Percentiles rank a stretch among this genome's conserved stretches.
Evolutionary conservation across 2,888 invertebrate genomes (phyloP).

Genomic region (Axea sp.): DNA sequence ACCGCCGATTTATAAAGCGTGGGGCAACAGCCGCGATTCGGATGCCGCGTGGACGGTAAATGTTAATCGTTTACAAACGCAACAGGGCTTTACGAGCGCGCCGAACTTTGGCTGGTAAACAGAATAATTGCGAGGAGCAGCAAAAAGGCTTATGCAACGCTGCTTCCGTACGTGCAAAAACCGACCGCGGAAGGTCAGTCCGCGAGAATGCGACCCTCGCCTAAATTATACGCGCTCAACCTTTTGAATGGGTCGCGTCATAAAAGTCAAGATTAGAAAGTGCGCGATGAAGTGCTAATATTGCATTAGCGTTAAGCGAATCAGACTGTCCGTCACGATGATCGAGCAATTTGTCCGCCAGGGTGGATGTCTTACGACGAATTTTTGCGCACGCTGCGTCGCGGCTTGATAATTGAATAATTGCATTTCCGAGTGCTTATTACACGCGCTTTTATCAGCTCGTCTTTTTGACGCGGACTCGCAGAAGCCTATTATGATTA

Average conservation of each 20-base stretch:
- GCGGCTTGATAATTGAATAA: slow-evolving; percentile 67
- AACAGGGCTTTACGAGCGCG: slow-evolving; percentile 13
- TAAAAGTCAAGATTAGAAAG: slow-evolving; percentile 52
- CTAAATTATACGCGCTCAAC: slow-evolving; percentile 46
- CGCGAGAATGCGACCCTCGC: slow-evolving; percentile 26
- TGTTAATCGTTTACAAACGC: slow-evolving; percentile 17
- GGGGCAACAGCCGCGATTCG: neutral
- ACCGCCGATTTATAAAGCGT: slow-evolving; percentile 10
- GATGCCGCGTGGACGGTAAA: slow-evolving; percentile 17
- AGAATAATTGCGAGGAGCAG: neutral
- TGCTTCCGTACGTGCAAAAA: slow-evolving; percentile 32
- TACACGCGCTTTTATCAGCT: slow-evolving; percentile 65
- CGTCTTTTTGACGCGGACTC: slow-evolving; percentile 6
- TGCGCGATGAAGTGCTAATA: slow-evolving; percentile 45
- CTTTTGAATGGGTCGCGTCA: slow-evolving; percentile 33
- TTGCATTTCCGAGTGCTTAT: slow-evolving; percentile 65
- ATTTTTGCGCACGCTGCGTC: slow-evolving; percentile 15
- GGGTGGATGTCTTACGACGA: slow-evolving; percentile 11
- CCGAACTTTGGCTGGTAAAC: neutral
- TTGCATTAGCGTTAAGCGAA: slow-evolving; percentile 43
- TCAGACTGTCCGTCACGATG: slow-evolving; percentile 45
- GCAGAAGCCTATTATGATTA: slow-evolving; percentile 64
- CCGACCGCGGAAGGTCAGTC: slow-evolving; percentile 27
- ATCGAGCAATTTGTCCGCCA: slow-evolving; percentile 45
- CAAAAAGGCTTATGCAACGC: slow-evolving; percentile 15